Evolutionary conservation across 1,140 invertebrate genomes (phyloP).

Genomic region (Battus philenor): DNA sequence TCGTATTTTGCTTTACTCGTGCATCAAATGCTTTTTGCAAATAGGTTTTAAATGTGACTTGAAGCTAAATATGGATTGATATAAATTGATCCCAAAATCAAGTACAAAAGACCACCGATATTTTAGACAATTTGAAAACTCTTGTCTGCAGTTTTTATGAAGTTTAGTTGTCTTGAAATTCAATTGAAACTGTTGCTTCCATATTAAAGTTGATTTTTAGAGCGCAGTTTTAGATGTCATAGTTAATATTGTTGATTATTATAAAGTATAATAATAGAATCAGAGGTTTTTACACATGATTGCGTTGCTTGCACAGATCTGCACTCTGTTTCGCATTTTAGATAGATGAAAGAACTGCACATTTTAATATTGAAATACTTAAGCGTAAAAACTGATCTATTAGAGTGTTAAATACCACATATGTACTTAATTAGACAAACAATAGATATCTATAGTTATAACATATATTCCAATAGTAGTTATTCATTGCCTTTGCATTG

Average conservation of each 20-base stretch:
- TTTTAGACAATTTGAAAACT: constrained; percentile 1
- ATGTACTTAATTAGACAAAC: constrained; percentile 55
- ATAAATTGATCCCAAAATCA: constrained; percentile 59
- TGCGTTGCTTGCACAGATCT: constrained; percentile 10
- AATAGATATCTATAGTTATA: constrained; percentile 50
- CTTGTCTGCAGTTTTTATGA: too few relatives aligned
- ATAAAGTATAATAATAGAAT: constrained; percentile 31
- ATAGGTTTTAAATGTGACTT: constrained; percentile 1
- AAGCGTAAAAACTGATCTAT: not conserved
- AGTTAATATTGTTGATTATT: constrained; percentile 46
- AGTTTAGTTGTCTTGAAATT: too few relatives aligned
- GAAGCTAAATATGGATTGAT: constrained; percentile 18
- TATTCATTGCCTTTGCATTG: constrained; percentile 30
- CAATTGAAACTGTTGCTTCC: constrained; percentile 1
- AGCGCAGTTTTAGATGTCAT: constrained; percentile 36
- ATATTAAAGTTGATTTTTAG: constrained; percentile 1
- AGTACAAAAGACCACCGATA: constrained; percentile 44
- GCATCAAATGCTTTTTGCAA: constrained; percentile 22
- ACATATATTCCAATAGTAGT: constrained; percentile 8
- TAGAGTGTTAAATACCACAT: constrained; percentile 26
- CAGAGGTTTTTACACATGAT: not conserved
- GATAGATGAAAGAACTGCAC: constrained; percentile 22
- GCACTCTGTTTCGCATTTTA: constrained; percentile 24
- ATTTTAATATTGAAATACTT: constrained; percentile 3
- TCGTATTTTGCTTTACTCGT: constrained; percentile 26